Conservation (phyloP, 1,140 invertebrate species). For the Macrostomum lignano region DNA sequence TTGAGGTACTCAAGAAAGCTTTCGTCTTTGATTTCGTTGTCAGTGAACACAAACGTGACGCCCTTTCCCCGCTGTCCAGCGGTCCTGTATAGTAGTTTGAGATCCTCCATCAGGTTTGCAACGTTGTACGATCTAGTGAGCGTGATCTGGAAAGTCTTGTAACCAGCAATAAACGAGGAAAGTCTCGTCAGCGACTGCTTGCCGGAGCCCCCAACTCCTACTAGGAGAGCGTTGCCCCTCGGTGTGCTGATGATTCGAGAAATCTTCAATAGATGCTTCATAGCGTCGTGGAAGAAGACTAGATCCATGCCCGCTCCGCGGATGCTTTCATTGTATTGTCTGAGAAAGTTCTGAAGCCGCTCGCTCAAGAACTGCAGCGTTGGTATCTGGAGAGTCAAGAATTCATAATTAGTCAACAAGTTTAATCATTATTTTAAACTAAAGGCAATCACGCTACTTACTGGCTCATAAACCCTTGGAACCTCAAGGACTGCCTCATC, state of each 20-base stretch:
- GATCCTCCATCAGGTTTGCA: conserved; percentile 66
- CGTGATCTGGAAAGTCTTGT: conserved; percentile 81
- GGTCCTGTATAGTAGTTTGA: conserved; percentile 55
- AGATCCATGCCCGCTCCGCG: conserved; percentile 76
- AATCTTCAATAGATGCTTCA: conserved; percentile 76
- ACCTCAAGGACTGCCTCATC: conserved; percentile 57
- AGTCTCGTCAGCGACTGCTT: conserved; percentile 80
- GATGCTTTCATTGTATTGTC: conserved; percentile 82
- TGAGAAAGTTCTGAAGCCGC: conserved; percentile 61
- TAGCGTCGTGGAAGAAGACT: conserved; percentile 93
- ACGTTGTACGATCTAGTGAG: conserved; percentile 77
- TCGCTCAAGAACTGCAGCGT: conserved; percentile 42
- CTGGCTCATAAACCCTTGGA: conserved; percentile 68
- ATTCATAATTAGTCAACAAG: neutral
- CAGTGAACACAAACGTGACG: conserved; percentile 81
- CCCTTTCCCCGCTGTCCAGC: conserved; percentile 86
- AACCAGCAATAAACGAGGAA: conserved; percentile 79
- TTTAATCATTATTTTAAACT: no score
- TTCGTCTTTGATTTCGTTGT: conserved; percentile 88
- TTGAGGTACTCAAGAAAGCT: conserved; percentile 82
- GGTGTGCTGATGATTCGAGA: conserved; percentile 73
- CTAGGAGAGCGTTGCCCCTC: conserved; percentile 68
- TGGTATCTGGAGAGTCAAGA: conserved; percentile 30
- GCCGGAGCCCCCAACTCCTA: conserved; percentile 75
- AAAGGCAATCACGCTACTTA: conserved; percentile 36